Evolutionary conservation across 2,888 invertebrate species (phyloP), one percentile per base, ranked within the genome.

Genomic region (Timema podura): DNA sequence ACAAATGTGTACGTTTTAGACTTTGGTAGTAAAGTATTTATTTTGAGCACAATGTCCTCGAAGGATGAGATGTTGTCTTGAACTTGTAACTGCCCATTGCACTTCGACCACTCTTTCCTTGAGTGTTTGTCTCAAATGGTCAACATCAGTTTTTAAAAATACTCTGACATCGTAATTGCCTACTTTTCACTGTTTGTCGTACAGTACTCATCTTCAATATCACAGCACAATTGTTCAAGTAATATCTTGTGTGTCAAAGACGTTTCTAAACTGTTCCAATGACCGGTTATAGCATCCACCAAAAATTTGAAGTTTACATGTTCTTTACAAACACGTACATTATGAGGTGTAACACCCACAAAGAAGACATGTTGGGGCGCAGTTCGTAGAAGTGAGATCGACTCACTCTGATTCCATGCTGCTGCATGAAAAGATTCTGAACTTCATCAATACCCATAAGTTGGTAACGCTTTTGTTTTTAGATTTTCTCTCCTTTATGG

Each of bases 261-360:
- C 44, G 59, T 61, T 57, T 57, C 57, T 57, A 30, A 51, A 57
- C 54, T 30, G 10, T 44, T 48, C n/a, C 57, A 48, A 47, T 48
- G 16, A 16, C 15, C 16, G 15, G 59, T 13, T 59, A 74, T 64
- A 46, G 68, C 66, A 48, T 74, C 48, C 67, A 69, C 45, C 64
- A 72, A 66, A 47, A 72, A 61, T 54, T 69, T 69, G 48, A 67
- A 49, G 51, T 72, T 69, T 69, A 61, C 65, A 47, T 68, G 69
- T 61, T 64, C 30, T 48, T 49, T 69, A 54, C 72, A 72, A 3
- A 73, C 71, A 67, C 72, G 72, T 51, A 72, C 72, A 59, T 57
- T 67, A 45, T 72, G 69, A 47, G 72, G 45, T 49, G 65, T 71
- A 48, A 16, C 45, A 64, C 69, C 45, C 15, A 72, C 49, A 16